Base-by-base conservation (phyloP, 1,140 invertebrate species). In the Drosophila biarmipes region DNA sequence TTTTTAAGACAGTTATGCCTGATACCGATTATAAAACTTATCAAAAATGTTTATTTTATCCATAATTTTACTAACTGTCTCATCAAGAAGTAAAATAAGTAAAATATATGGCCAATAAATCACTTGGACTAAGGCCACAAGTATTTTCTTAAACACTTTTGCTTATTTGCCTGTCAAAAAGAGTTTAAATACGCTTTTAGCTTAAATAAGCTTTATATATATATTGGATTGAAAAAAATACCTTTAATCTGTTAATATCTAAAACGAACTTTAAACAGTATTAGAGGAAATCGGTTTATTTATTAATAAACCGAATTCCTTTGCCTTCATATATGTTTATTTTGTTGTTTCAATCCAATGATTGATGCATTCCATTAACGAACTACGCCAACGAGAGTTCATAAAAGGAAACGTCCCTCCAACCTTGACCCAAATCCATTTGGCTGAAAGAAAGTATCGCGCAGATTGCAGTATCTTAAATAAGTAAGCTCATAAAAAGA, bases 391-490 rank as follows among this genome's bases (percentile, higher is more conserved):
- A 79, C 61, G 62, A 64, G 46, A 27, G 10, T 15, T 6, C 6
- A 61, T 58, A 10, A 31, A 45, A 40, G 42, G 27, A 49, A 42
- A 14, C 31, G 21, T 45, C 12, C 17, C 15, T 27, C n/a, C 31
- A 78, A 38, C 78, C 81, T 78, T 87, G 81, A 75, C 78, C 61
- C 61, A 86, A 31, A 57, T 73, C 31, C 38, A 64, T 37, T 48
- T 40, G 45, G 61, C 68, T 43, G 31, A 73, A 63, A 56, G 56
- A 80, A 78, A 34, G 61, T 48, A 56, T 67, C 66, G 45, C 52
- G 42, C 56, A 49, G 5, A 27, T n/a, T 43, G 24, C 59, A 74
- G 31, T 55, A 48, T 43, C 58, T 43, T 42, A 57, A 61, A 48
- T 38, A 10, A 68, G 21, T 29, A 10, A 68, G 35, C 48, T 45